phyloP scores from a whole-genome alignment of 2,888 invertebrate genomes.

The Seladonia tumulorum region DNA sequence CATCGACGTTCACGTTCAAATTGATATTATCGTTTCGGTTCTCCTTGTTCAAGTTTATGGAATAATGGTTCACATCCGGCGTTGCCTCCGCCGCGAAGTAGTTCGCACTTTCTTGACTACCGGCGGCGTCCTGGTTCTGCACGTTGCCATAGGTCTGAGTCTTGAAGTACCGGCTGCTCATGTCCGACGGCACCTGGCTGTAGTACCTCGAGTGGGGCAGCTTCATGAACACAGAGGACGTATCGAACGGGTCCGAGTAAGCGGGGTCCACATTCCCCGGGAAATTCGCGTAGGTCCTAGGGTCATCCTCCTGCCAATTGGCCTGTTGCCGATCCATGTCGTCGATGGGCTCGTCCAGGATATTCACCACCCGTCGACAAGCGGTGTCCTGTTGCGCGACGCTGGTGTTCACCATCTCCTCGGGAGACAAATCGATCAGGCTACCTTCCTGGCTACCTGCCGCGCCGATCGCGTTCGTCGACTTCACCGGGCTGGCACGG shows the following conservation, averaged over 20 bases:
- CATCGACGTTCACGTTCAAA: slow-evolving; percentile 72
- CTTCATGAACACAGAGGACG: slow-evolving; percentile 84
- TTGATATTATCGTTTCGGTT: slow-evolving; percentile 76
- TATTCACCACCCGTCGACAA: slow-evolving; percentile 80
- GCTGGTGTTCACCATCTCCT: slow-evolving; percentile 81
- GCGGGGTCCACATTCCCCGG: slow-evolving; percentile 69
- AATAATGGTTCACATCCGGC: slow-evolving; percentile 70
- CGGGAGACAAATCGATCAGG: slow-evolving; percentile 90
- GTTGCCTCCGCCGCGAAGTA: slow-evolving; percentile 61
- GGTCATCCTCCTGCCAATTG: slow-evolving; percentile 76
- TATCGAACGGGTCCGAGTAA: slow-evolving; percentile 89
- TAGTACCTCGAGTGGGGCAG: slow-evolving; percentile 82
- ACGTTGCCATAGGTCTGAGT: slow-evolving; percentile 79
- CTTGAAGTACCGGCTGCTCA: slow-evolving; percentile 70
- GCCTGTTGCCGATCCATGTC: slow-evolving; percentile 64
- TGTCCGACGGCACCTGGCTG: slow-evolving; percentile 83
- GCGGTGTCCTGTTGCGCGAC: slow-evolving; percentile 62
- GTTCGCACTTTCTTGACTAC: slow-evolving; percentile 47
- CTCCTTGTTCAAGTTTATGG: slow-evolving; percentile 76
- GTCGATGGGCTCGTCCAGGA: slow-evolving; percentile 82
- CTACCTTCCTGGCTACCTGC: slow-evolving; percentile 87
- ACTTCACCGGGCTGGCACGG: slow-evolving; percentile 80
- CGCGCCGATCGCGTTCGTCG: slow-evolving; percentile 82
- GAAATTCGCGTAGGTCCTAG: slow-evolving; percentile 80
- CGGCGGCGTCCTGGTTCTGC: slow-evolving; percentile 62